Evolutionary conservation across 2,888 invertebrate species (phyloP), one percentile per base, ranked within the genome.

Genomic region (Allophyes oxyacanthae): DNA sequence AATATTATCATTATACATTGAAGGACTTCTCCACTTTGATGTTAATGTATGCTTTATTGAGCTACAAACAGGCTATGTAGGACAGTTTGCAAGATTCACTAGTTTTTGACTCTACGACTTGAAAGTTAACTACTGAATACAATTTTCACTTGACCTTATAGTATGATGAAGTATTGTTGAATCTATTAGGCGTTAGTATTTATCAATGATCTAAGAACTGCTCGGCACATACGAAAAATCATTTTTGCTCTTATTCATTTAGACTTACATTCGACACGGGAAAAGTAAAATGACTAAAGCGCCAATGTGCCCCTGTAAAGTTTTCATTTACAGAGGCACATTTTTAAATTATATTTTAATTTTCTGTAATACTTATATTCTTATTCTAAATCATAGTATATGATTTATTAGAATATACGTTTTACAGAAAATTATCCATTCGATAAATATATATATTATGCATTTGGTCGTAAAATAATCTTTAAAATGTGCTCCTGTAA

Each of bases 31-130:
- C 64, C 54, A 64, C 48, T 79, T 64, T 44, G 32, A 49, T 45
- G 46, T 63, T 43, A n/a, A 42, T 49, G 45, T 62, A 62, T 52
- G 81, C 82, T 82, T 80, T 83, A 79, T 83, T 81, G 83, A 81
- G 81, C 81, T 69, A 37, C 45, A 42, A 38, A 61, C 41, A 57
- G 49, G 45, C 53, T 37, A 57, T 48, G 58, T 55, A 46, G 45
- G 15, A 26, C 13, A 34, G 38, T 59, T 45, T 6, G 36, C 59
- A 59, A 58, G 28, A 42, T 69, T 55, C 34, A 52, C 57, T 49
- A 50, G 30, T 61, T 59, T 65, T 36, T 14, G 30, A 53, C 28
- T 61, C 32, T 36, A 37, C 10, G 13, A 56, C 55, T 46, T 59
- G 7, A 57, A 62, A 38, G 15, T 50, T 55, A 44, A 45, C 28